Evolutionary conservation across 2,113 vertebrate species (phyloP), one percentile per base, ranked within the genome.

Genomic region (Nerophis lumbriciformis): DNA sequence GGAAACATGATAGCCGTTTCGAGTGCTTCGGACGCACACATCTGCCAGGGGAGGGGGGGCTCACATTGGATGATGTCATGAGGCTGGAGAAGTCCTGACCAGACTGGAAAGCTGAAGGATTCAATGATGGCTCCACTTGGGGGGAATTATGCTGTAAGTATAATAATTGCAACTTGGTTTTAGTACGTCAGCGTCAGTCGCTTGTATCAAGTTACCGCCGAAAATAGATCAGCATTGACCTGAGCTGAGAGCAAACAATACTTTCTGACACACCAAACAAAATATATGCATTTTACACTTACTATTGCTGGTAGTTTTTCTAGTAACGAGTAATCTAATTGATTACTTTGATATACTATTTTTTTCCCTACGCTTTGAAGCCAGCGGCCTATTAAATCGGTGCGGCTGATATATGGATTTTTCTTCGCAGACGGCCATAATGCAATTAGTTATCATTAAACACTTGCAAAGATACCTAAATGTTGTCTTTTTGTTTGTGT

Each of bases 101-200:
- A 92, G 89, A 92, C 90, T 85, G 89, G 93, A 75, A 93, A 89
- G 81, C 85, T 83, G 87, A 91, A 91, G 93, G 91, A 92, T 94
- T 92, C 91, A 93, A 92, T 90, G 88, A 89, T 80, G 82, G 89
- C 90, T 90, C 90, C 92, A 93, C 90, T 94, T 93, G 94, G 92
- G 90, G 92, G 89, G 88, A 93, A 94, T 96, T 95, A 94, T 93
- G 55, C 16, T 94, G 92, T 92, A 95, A 93, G 92, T 92, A 92
- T 90, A 88, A 85, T 93, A 95, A 95, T 94, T 93, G 92, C 87
- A 88, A 85, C 86, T 85, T 9, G 88, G 83, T 88, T 93, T 83
- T 73, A 90, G 88, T 92, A 93, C 92, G 91, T 93, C 90, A 91
- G 89, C 92, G 91, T 92, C 90, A 92, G 86, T 85, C 87, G 85